Conservation (phyloP, 2,113 vertebrate species). For the Herpetotheres cachinnans region DNA sequence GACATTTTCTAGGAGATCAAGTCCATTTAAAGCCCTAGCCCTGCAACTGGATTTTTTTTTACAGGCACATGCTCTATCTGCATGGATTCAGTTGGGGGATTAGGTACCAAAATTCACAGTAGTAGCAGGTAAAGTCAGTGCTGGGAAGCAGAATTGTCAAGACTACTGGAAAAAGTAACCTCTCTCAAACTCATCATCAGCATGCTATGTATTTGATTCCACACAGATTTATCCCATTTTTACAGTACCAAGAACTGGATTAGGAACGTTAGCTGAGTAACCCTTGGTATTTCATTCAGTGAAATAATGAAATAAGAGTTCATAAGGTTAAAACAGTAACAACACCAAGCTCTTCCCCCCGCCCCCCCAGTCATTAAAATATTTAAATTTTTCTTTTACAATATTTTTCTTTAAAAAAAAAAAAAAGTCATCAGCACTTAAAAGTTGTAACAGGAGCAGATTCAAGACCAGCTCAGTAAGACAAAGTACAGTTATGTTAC, state of each 20-base stretch:
- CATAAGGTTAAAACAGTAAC: slow-evolving; percentile 25
- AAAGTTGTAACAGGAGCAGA: slow-evolving; percentile 46
- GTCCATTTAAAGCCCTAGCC: slow-evolving; percentile 17
- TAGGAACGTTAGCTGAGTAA: background rate
- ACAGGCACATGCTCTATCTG: slow-evolving; percentile 32
- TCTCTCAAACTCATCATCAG: slow-evolving; percentile 15
- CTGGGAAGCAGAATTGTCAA: slow-evolving; percentile 39
- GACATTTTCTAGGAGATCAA: slow-evolving; percentile 4
- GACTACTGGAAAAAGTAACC: slow-evolving; percentile 25
- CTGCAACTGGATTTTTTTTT: background rate
- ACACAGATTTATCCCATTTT: background rate
- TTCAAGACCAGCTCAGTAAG: slow-evolving; percentile 61
- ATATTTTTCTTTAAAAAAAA: slow-evolving; percentile 23
- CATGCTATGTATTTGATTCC: slow-evolving; percentile 31
- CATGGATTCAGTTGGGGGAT: slow-evolving; percentile 35
- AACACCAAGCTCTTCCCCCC: background rate
- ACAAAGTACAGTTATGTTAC: slow-evolving; percentile 41
- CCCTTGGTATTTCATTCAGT: background rate
- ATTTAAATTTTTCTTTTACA: slow-evolving; percentile 36
- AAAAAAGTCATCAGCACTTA: slow-evolving; percentile 44
- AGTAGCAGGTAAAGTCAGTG: slow-evolving; percentile 62
- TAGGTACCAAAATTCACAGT: slow-evolving; percentile 72
- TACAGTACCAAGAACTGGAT: slow-evolving; percentile 35
- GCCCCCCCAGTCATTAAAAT: background rate
- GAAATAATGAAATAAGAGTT: slow-evolving; percentile 2